Evolutionary conservation across 2,113 vertebrate genomes (phyloP), one percentile per base, ranked within the genome.

Genomic region (Sinocyclocheilus maitianheensis): DNA sequence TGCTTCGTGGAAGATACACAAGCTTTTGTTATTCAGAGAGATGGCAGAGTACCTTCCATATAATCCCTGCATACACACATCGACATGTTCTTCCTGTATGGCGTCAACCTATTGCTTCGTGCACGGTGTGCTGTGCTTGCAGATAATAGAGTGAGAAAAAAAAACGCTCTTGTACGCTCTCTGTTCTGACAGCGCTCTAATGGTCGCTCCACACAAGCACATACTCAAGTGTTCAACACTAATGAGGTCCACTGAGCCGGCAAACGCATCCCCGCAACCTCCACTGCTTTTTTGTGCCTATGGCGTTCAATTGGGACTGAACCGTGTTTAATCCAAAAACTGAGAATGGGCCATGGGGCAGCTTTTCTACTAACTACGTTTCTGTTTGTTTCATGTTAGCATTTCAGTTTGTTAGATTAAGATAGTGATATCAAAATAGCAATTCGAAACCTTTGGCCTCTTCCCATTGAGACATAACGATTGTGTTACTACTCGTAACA

Each of bases 181-280:
- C 9, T 77, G 20, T 72, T 81, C 82, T 83, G 43, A 85, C 85
- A 80, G 30, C 20, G 71, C 81, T 77, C 78, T 88, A 90, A 86
- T 88, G 86, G 85, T 65, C 3, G 53, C 82, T 85, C 71, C 48
- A 86, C 53, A 79, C 80, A 75, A 90, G 84, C 80, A 86, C 71
- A 84, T 22, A 53, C 74, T 87, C 81, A 88, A 87, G 85, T 88
- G 83, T 85, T 78, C 55, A 58, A 72, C 24, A 87, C 87, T 87
- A 91, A 90, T 90, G 88, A 91, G 89, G 83, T 88, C 90, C 87
- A 77, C 72, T 77, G 80, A 86, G 88, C 67, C 26, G 11, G 7
- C 65, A 20, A 58, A 30, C 3, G 26, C 69, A n/a, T 87, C 30
- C 81, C 67, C 14, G n/a, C 40, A 34, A 79, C 24, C 75, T 76